Evolutionary conservation across 2,888 invertebrate genomes (phyloP), one percentile per base, ranked within the genome.

Genomic region (Hypolimnas misippus): DNA sequence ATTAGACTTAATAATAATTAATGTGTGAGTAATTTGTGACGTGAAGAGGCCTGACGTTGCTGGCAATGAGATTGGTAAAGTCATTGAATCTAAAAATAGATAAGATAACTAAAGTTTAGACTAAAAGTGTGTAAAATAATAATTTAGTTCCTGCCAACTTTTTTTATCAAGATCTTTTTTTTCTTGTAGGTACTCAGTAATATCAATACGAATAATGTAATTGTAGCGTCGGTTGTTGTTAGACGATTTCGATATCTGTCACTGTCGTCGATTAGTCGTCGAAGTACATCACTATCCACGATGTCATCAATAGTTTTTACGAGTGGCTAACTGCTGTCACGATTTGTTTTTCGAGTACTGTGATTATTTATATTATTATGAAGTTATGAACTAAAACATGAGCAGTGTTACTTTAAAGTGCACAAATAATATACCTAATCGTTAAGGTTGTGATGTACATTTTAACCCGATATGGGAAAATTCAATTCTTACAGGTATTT

Each of bases 401-500:
- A 38, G 51, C 21, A 38, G 19, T 40, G 62, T 66, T 51, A 49
- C 57, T 57, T 57, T 54, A 53, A 53, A 55, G 49, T 66, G 53
- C 52, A 62, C 52, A 56, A 59, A 57, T 46, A 52, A 38, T 56
- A 57, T 58, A 55, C 54, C 56, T 40, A 42, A 61, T 66, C 68
- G 66, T 71, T 69, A 64, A 72, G 79, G 84, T 89, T 90, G 89
- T 89, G 86, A 91, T 88, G 87, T 81, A 81, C 76, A 81, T 78
- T 80, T 79, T 83, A 82, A 76, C 73, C 75, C 81, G 83, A 72
- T 75, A 92, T 92, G 92, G 92, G 92, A 82, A 92, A 92, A 81
- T 92, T 90, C 87, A 89, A 84, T 77, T 90, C 89, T 70, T 92
- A 92, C 88, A 89, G 89, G 76, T 92, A 92, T 83, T 86, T 92